These are phyloP conservation scores for Heliconius hewitsoni DNA, from an alignment of 1,140 invertebrate species.

Conservation along the genomic window DNA sequence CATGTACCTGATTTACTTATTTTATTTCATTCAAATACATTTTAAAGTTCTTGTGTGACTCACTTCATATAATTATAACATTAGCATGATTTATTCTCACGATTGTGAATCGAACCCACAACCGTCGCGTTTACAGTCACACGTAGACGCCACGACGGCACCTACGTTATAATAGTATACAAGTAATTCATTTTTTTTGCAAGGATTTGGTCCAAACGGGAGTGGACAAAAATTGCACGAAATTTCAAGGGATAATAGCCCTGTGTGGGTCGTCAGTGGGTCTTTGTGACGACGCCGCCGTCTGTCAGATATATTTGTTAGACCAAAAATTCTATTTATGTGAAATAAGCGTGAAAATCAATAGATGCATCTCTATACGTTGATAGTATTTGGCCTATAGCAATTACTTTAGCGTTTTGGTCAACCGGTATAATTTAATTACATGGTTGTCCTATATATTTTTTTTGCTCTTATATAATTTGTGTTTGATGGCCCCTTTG, in stretches of 20 bases:
- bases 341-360: conserved; percentile 71
- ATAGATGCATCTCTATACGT: conserved; percentile 64
- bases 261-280: conserved; percentile 50
- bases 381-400: conserved; percentile 34
- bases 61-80: too few relatives aligned
- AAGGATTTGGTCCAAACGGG: conserved; percentile 8
- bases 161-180: not conserved
- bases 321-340: conserved; percentile 52
- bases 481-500: not conserved
- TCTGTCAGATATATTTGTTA: conserved; percentile 67
- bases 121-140: too few relatives aligned
- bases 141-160: too few relatives aligned
- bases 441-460: not conserved
- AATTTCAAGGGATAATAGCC: conserved; percentile 59
- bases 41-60: too few relatives aligned
- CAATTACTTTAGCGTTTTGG: conserved; percentile 57
- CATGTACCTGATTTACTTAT: too few relatives aligned
- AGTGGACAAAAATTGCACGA: conserved; percentile 52
- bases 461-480: not conserved
- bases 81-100: not conserved
- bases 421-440: conserved; percentile 43
- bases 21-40: too few relatives aligned
- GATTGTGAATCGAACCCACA: not conserved
- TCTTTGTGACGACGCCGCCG: conserved; percentile 61
- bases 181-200: conserved; percentile 9